phyloP scores from a whole-genome alignment of 2,888 invertebrate species.

The Heliconius cydno region DNA sequence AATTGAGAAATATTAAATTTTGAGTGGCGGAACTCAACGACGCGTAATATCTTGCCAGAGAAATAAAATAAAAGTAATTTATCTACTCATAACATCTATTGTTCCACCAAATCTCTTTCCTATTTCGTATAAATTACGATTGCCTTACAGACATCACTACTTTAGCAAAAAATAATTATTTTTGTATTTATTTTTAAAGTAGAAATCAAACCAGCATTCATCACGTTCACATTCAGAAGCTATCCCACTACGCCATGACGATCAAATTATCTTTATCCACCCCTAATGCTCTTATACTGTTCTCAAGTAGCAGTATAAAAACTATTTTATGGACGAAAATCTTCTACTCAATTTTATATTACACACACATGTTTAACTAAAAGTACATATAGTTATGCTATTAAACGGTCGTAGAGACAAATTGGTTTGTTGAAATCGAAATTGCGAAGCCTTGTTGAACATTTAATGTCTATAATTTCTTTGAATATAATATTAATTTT shows the following conservation, averaged over 20 bases:
- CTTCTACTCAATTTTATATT: constrained; percentile 11
- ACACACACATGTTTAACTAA: constrained; percentile 1
- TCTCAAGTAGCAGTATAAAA: background rate
- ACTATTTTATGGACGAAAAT: constrained; percentile 12
- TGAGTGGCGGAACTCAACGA: background rate
- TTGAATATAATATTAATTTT: background rate
- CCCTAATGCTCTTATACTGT: background rate
- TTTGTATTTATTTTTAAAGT: too few species aligned
- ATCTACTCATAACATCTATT: background rate
- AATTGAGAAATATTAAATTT: background rate
- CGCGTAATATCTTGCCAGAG: background rate
- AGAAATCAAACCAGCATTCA: background rate
- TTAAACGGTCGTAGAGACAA: background rate
- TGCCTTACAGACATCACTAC: too few species aligned
- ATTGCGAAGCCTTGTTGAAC: background rate
- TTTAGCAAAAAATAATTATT: too few species aligned
- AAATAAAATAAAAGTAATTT: background rate
- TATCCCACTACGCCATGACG: background rate
- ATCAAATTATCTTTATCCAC: constrained; percentile 12
- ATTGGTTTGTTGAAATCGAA: background rate
- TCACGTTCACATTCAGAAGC: background rate
- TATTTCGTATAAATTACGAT: too few species aligned
- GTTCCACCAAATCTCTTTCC: too few species aligned
- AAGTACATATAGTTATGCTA: background rate
- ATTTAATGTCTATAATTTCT: background rate